These are phyloP conservation scores for Teleopsis dalmanni DNA, from an alignment of 1,140 invertebrate species.

Conservation along the genomic window DNA sequence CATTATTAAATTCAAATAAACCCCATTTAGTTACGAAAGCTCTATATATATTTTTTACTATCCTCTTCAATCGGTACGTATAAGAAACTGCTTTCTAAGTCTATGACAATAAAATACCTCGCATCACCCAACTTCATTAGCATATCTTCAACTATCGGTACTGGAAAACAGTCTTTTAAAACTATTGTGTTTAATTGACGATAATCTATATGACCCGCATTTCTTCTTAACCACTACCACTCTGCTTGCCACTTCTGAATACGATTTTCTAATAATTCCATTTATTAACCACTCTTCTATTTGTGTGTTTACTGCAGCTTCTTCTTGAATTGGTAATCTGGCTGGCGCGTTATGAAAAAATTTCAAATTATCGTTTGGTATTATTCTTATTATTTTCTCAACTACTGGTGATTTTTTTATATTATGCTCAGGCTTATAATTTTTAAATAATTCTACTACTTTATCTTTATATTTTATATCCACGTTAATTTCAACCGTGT, in stretches of 20 bases:
- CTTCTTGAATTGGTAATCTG: not conserved
- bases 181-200: not conserved
- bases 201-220: not conserved
- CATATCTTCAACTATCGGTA: not conserved
- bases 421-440: too few species aligned
- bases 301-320: not conserved
- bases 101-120: too few species aligned
- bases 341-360: not conserved
- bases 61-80: conserved; percentile 23
- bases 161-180: conserved; percentile 1
- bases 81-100: conserved; percentile 29
- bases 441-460: too few species aligned
- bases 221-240: conserved; percentile 2
- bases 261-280: not conserved
- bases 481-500: too few species aligned
- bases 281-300: not conserved
- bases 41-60: conserved; percentile 20
- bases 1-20: conserved; percentile 10
- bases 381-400: too few species aligned
- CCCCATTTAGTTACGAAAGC: conserved; percentile 7
- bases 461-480: too few species aligned
- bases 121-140: not conserved
- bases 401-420: too few species aligned
- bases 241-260: not conserved
- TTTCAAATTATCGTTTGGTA: too few species aligned